Percentiles rank a stretch among this genome's conserved stretches.
Evolutionary conservation across 2,888 invertebrate species (phyloP).

Genomic region (Caenorhabditis sinica): DNA sequence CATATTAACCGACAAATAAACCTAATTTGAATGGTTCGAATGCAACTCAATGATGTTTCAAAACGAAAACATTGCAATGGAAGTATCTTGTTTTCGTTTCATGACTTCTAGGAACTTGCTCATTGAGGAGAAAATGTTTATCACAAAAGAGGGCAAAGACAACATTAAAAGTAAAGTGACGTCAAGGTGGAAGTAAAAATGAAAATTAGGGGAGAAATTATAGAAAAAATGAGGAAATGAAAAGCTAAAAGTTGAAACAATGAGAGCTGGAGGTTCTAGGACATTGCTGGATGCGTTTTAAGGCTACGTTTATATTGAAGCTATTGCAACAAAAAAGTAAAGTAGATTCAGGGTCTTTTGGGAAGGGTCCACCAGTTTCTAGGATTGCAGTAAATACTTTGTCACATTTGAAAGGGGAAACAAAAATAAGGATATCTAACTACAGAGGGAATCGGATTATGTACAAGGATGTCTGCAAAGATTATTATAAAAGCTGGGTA

Average conservation of each 20-base stretch:
- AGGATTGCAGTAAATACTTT: constrained; percentile 60
- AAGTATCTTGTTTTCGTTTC: background rate
- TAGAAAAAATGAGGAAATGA: background rate
- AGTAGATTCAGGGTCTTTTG: constrained; percentile 33
- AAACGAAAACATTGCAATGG: background rate
- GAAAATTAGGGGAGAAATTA: constrained; percentile 23
- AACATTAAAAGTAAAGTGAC: constrained; percentile 36
- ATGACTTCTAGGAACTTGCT: background rate
- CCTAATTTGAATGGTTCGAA: background rate
- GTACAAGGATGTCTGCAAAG: constrained; percentile 33
- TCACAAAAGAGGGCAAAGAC: constrained; percentile 53
- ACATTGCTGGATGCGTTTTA: constrained; percentile 60
- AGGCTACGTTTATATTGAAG: constrained; percentile 57
- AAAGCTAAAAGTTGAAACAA: constrained; percentile 32
- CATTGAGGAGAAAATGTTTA: constrained; percentile 24
- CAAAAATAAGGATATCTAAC: background rate
- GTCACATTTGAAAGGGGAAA: constrained; percentile 13
- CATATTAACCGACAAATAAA: constrained; percentile 27
- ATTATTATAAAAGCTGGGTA: constrained; percentile 4
- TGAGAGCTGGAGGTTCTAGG: constrained; percentile 48
- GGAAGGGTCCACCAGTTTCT: constrained; percentile 64
- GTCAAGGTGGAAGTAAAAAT: constrained; percentile 25
- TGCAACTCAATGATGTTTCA: constrained; percentile 24
- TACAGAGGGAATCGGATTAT: constrained; percentile 23
- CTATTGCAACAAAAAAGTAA: constrained; percentile 65